These are phyloP conservation scores for Chlamydotis undulata DNA, from an alignment of 2,113 vertebrate species.

Conservation along the genomic window DNA sequence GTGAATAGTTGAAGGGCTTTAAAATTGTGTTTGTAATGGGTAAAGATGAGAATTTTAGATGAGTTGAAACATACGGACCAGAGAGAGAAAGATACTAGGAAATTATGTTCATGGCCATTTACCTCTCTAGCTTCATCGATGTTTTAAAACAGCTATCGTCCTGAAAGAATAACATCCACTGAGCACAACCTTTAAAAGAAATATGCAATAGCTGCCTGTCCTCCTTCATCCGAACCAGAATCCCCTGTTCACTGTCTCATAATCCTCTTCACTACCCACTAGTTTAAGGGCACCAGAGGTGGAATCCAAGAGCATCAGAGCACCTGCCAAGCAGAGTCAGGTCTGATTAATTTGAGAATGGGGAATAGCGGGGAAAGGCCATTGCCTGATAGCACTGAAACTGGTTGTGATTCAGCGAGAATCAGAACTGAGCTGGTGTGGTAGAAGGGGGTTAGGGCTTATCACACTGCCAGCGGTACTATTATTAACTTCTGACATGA, in stretches of 20 bases:
- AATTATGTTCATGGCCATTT: not conserved
- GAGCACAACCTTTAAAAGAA: not conserved
- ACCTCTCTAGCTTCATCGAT: not conserved
- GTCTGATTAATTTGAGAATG: not conserved
- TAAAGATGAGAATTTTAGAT: not conserved
- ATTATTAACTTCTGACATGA: conserved; percentile 8
- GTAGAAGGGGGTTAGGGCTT: not conserved
- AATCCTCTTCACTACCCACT: not conserved
- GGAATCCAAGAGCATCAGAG: not conserved
- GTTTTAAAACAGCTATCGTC: not conserved
- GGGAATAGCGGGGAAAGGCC: not conserved
- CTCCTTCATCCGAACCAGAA: not conserved
- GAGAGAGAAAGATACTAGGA: not conserved
- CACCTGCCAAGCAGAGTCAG: not conserved
- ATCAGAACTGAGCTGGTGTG: not conserved
- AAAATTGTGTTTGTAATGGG: not conserved
- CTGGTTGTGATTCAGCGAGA: not conserved
- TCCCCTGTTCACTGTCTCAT: not conserved
- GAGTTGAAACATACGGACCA: not conserved
- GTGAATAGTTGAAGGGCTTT: not conserved
- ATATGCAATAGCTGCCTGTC: not conserved
- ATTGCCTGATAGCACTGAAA: not conserved
- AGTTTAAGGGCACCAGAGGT: not conserved
- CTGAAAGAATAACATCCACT: not conserved
- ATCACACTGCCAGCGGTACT: not conserved